phyloP scores from a whole-genome alignment of 1,140 invertebrate genomes.

The Scaptomyza montana region DNA sequence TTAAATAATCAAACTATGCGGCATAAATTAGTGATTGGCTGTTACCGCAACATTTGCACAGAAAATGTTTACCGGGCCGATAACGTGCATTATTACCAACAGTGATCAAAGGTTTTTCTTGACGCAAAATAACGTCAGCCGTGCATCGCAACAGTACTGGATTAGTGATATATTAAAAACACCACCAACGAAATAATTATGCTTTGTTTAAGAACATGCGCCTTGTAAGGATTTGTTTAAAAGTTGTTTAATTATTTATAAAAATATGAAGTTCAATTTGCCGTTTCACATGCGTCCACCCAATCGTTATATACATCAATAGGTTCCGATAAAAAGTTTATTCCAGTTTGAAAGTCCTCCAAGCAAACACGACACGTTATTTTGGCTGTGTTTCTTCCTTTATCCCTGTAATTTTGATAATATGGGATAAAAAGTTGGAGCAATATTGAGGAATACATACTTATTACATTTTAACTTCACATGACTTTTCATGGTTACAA shows the following conservation, averaged over 20 bases:
- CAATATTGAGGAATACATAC: slow-evolving; percentile 2
- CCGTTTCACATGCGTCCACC: slow-evolving; percentile 99
- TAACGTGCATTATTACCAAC: too few relatives aligned
- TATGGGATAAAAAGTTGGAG: background rate
- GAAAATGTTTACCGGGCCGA: too few relatives aligned
- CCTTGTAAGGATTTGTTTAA: too few relatives aligned
- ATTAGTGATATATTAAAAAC: too few relatives aligned
- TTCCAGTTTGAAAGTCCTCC: slow-evolving; percentile 98
- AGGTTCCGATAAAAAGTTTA: slow-evolving; percentile 98
- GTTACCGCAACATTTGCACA: too few relatives aligned
- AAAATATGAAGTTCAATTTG: slow-evolving; percentile 87
- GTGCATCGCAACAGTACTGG: too few relatives aligned
- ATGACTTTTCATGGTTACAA: slow-evolving; percentile 99
- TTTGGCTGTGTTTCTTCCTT: slow-evolving; percentile 94
- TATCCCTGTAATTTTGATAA: slow-evolving; percentile 90
- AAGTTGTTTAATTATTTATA: background rate
- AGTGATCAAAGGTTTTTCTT: too few relatives aligned
- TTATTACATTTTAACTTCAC: slow-evolving; percentile 99
- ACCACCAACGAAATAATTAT: too few relatives aligned
- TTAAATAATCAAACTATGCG: too few relatives aligned
- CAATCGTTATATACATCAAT: slow-evolving; percentile 99
- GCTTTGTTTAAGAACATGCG: too few relatives aligned
- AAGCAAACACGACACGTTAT: slow-evolving; percentile 97
- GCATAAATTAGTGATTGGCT: too few relatives aligned
- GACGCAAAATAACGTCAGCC: too few relatives aligned